Base-by-base conservation (phyloP, 2,113 vertebrate species). In the Alligator mississippiensis region DNA sequence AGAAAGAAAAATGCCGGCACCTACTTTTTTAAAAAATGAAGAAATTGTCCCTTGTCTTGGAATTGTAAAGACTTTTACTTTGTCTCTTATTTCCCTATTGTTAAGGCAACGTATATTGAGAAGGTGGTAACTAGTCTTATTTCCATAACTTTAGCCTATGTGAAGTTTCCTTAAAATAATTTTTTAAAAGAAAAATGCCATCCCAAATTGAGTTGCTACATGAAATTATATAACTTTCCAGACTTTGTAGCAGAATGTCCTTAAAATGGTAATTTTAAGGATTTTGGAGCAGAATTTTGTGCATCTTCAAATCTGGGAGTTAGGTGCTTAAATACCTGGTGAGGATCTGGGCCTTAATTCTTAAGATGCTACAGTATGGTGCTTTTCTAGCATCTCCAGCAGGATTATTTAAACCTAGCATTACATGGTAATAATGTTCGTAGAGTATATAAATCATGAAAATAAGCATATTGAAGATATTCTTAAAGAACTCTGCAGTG, bases 281-380 rank as follows among this genome's bases (percentile, higher is more conserved):
- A 11, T 38, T 38, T 38, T 79, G 0, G 0, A 13, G 3, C 0
- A 0, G 6, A 18, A 81, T 85, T 28, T 82, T 4, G 2, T 59
- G 66, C 24, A 34, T 11, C 82, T 93, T 30, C 11, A 77, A 88
- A 61, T 86, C 9, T 1, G 11, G 84, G 0, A 2, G 1, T 76
- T 47, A 60, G 61, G 61, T 1, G 1, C 1, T 1, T 38, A 4
- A 0, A 0, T 62, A 25, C 11, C 19, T 72, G 17, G 30, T 79
- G 89, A 87, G 89, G 15, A 38, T 88, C 54, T 89, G 19, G 9
- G 38, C n/a, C 24, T 81, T 83, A 76, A 11, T 47, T 70, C 16
- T 80, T 57, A 61, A 64, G 77, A 76, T 61, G 5, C n/a, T 38
- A 19, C 4, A 14, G 8, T 4, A 25, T 3, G 57, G 47, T 54